Base-by-base conservation (phyloP, 1,140 invertebrate genomes). In the Caenorhabditis brenneri region DNA sequence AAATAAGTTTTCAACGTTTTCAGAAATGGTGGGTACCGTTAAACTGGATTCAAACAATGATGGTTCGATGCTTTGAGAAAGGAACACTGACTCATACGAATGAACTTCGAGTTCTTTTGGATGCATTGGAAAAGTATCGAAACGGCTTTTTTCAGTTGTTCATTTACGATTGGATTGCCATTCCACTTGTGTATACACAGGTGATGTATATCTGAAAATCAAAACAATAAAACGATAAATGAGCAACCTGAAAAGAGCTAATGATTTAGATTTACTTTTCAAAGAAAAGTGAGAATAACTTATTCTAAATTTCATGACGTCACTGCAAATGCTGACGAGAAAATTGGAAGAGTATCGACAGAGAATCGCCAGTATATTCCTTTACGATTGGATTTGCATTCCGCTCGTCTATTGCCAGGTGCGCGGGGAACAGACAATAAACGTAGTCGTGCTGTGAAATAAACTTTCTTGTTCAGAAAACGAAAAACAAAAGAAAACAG, bases 81-180 rank as follows among this genome's bases (percentile, higher is more conserved):
- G 86, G 83, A 19, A 86, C 74, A 22, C 58, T 87, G 16, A 84
- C 82, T 7, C 86, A 87, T 46, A 84, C 85, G 22, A 87, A 87
- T 74, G 85, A 87, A 74, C 79, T 87, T 22, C 83, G 86, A 46
- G 86, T 84, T 2, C 86, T 87, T n/a, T 55, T 87, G 58, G 86
- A 87, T 36, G 79, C 82, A 24, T 55, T 87, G 27, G 86, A 87
- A 60, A 86, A 87, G 74, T 87, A 87, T 74, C 82, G 86, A 46
- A 74, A 87, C 33, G 83, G 83, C 22, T 87, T 87, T 79, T 87
- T 87, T 78, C 85, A 84, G 46, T 53, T 92, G 83, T 92, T 92
- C 86, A 94, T 91, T 29, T 93, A 92, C 86, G 92, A 93, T 87
- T 93, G 92, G 92, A 92, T 93, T 80, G 92, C 91, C 24, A 91